phyloP scores from a whole-genome alignment of 1,140 invertebrate species.

The Rhyzopertha dominica region DNA sequence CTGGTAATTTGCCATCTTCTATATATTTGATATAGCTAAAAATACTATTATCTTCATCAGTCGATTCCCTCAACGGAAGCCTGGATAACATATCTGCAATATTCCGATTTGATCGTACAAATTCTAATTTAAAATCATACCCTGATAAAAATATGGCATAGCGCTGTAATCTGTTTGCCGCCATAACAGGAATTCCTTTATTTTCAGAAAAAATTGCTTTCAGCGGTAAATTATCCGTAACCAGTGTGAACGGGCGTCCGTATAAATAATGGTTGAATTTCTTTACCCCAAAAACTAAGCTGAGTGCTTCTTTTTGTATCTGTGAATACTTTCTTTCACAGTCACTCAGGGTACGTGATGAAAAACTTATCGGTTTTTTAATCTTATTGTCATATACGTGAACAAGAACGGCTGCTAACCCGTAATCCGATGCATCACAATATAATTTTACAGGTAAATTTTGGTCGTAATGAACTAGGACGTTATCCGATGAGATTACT shows the following conservation, averaged over 20 bases:
- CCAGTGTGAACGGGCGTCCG: conserved; percentile 49
- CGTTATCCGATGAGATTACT: conserved; percentile 26
- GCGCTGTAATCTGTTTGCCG: conserved; percentile 36
- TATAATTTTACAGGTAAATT: conserved; percentile 23
- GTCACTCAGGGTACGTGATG: conserved; percentile 43
- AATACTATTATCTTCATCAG: conserved; percentile 25
- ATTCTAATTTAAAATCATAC: conserved; percentile 41
- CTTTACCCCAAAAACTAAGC: conserved; percentile 49
- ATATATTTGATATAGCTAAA: conserved; percentile 6
- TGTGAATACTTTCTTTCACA: conserved; percentile 49
- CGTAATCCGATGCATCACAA: conserved; percentile 29
- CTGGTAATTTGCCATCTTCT: conserved; percentile 13
- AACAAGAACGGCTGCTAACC: conserved; percentile 29
- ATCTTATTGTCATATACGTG: conserved; percentile 31
- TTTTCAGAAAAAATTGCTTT: conserved; percentile 44
- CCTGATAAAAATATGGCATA: conserved; percentile 39
- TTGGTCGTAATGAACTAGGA: conserved; percentile 30
- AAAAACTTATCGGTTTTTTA: conserved; percentile 46
- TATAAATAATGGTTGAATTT: conserved; percentile 53
- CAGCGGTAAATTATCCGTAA: conserved; percentile 51
- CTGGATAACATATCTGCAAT: no score
- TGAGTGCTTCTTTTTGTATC: conserved; percentile 52
- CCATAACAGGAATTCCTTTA: conserved; percentile 33
- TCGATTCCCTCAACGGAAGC: conserved; percentile 11
- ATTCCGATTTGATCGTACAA: no score